Conservation (phyloP, 2,797 vertebrate genomes). For the Hirundo rustica region DNA sequence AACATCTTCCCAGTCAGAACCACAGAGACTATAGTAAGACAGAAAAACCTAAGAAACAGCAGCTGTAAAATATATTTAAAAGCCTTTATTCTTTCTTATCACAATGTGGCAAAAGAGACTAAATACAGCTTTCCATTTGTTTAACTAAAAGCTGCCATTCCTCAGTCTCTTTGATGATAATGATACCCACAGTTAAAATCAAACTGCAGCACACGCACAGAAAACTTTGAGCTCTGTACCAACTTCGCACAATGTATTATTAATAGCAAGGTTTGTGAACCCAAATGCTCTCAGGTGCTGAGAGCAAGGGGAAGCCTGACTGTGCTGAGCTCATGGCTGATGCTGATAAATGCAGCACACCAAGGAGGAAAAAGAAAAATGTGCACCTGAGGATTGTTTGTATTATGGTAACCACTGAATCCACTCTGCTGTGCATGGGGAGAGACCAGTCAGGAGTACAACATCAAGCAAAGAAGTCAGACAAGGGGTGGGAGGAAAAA, state of each 20-base stretch:
- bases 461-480: background rate
- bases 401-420: background rate
- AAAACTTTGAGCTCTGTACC: constrained; percentile 53
- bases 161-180: constrained; percentile 66
- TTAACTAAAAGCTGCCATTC: constrained; percentile 78
- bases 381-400: background rate
- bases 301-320: constrained; percentile 38
- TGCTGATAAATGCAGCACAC: background rate
- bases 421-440: background rate
- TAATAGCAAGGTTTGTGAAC: constrained; percentile 40
- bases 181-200: constrained; percentile 67
- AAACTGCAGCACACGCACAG: constrained; percentile 18
- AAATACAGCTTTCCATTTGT: constrained; percentile 76
- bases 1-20: constrained; percentile 55
- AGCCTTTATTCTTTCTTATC: constrained; percentile 73
- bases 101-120: constrained; percentile 72
- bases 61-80: constrained; percentile 66
- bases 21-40: constrained; percentile 59
- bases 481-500: background rate
- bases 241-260: constrained; percentile 48
- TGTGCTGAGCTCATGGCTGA: background rate
- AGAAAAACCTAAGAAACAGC: constrained; percentile 65
- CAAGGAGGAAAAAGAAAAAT: background rate
- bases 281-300: constrained; percentile 7
- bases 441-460: background rate